These are phyloP conservation scores for Drosophila obscura DNA, from an alignment of 1,140 invertebrate species.

Conservation along the genomic window DNA sequence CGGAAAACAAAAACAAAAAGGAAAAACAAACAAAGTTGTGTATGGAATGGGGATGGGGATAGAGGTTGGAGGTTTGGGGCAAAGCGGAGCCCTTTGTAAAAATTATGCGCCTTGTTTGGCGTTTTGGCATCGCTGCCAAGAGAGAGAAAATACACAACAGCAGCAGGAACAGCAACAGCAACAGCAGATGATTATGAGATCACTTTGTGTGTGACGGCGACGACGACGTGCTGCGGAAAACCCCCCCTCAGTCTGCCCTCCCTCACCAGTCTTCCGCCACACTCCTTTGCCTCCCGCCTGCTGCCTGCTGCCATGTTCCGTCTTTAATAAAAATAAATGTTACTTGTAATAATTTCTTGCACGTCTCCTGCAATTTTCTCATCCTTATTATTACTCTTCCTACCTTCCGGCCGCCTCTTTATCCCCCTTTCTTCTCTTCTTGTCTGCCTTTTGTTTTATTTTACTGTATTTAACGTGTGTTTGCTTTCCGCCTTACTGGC, in stretches of 20 bases:
- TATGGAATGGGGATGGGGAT: no score
- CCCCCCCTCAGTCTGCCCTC: not conserved
- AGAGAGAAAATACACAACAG: conserved; percentile 52
- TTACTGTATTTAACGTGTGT: conserved; percentile 57
- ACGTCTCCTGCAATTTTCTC: conserved; percentile 72
- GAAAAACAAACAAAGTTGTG: not conserved
- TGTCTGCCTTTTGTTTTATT: not conserved
- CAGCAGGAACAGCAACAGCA: no score
- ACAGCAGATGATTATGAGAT: conserved; percentile 73
- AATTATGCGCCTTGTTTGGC: conserved; percentile 74
- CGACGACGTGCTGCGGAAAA: conserved; percentile 17
- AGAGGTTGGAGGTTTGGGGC: not conserved
- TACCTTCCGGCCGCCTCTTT: not conserved
- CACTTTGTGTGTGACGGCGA: conserved; percentile 70
- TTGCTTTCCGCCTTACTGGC: conserved; percentile 17
- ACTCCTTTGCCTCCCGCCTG: not conserved
- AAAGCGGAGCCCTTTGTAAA: conserved; percentile 51
- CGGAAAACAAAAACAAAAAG: conserved; percentile 8
- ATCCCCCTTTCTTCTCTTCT: conserved; percentile 45
- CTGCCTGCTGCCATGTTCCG: conserved; percentile 31
- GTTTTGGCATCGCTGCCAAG: conserved; percentile 63
- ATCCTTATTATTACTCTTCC: conserved; percentile 2
- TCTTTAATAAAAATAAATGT: conserved; percentile 82
- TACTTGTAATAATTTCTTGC: conserved; percentile 76
- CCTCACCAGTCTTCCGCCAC: conserved; percentile 1